Conservation (phyloP, 2,888 invertebrate genomes). For the Alentia gelatinosa region DNA sequence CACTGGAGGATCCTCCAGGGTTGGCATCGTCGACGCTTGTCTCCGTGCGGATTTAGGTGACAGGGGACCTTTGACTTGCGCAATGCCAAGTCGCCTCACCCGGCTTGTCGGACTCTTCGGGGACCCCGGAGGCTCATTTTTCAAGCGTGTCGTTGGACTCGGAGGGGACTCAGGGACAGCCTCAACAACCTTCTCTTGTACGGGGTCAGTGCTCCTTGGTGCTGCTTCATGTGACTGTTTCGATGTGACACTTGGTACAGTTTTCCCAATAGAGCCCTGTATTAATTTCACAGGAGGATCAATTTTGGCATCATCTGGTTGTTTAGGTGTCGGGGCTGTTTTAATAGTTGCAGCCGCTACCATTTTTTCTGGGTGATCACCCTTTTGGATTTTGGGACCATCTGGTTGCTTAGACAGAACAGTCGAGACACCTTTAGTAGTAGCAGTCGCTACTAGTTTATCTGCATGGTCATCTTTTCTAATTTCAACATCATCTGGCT, state of each 20-base stretch:
- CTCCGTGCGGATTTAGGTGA: background rate
- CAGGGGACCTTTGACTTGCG: background rate
- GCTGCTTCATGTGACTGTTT: background rate
- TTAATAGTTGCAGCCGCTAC: background rate
- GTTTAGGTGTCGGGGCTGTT: background rate
- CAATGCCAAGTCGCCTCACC: slow-evolving; percentile 3
- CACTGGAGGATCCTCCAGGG: background rate
- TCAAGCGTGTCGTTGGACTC: background rate
- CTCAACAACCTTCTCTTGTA: background rate
- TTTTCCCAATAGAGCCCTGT: too few species aligned
- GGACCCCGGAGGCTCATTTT: background rate
- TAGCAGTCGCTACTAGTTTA: background rate
- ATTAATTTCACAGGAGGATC: background rate
- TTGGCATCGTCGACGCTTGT: background rate
- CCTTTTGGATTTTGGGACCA: background rate
- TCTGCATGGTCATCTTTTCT: background rate
- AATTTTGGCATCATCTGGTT: background rate
- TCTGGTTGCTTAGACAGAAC: background rate
- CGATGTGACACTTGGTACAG: background rate
- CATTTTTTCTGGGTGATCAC: too few species aligned
- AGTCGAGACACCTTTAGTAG: background rate
- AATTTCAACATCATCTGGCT: background rate
- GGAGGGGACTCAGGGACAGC: background rate
- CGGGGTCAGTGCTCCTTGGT: too few species aligned
- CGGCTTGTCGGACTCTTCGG: slow-evolving; percentile 37